phyloP scores from a whole-genome alignment of 2,888 invertebrate genomes.

The Chloroclystis v-ata region DNA sequence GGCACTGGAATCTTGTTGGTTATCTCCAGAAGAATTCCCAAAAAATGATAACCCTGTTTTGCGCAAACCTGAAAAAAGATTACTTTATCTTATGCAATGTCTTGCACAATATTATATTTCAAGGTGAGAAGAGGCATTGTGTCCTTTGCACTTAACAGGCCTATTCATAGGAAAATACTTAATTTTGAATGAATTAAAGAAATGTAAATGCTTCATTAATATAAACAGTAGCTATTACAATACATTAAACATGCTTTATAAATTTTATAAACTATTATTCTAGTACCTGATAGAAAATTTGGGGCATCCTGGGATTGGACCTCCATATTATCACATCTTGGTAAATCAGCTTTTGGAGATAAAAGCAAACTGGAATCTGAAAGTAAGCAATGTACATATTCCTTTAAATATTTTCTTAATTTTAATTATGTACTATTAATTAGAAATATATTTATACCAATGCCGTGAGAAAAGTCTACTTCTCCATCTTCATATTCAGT shows the following conservation, averaged over 20 bases:
- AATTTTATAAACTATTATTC: no score
- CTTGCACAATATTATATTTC: no score
- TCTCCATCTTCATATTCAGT: constrained; percentile 57
- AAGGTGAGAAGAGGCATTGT: no score
- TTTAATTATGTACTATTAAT: no score
- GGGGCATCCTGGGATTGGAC: constrained; percentile 55
- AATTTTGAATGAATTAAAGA: no score
- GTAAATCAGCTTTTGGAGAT: constrained; percentile 61
- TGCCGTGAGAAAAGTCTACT: constrained; percentile 53
- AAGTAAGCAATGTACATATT: constrained; percentile 15
- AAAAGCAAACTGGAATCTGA: constrained; percentile 61
- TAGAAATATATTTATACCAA: constrained; percentile 39
- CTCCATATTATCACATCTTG: constrained; percentile 38
- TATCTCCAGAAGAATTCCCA: constrained; percentile 36
- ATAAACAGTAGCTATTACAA: no score
- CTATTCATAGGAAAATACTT: no score
- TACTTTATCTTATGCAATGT: no score
- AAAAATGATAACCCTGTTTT: constrained; percentile 61
- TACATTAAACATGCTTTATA: no score
- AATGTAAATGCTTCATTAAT: no score
- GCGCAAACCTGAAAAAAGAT: constrained; percentile 44
- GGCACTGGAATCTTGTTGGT: constrained; percentile 38
- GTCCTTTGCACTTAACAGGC: no score
- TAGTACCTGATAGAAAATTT: constrained; percentile 61
- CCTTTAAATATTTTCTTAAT: no score